Conservation (phyloP, 1,140 invertebrate species). For the Solenopsis invicta region DNA sequence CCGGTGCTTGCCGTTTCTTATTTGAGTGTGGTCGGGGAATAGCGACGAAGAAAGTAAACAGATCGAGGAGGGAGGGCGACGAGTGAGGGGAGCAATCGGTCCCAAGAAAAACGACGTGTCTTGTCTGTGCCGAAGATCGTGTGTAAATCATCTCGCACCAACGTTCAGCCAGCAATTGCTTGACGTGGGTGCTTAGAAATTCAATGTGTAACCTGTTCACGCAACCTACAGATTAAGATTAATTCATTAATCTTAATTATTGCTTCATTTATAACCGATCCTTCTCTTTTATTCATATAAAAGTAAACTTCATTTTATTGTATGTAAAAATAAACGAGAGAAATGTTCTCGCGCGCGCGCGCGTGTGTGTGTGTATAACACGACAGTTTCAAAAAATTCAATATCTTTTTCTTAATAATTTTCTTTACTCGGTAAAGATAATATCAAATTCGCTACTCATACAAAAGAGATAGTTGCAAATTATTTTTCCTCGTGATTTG, state of each 20-base stretch:
- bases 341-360: too few relatives aligned
- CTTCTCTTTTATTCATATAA: background rate
- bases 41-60: conserved; percentile 47
- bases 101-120: conserved; percentile 29
- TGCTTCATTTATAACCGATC: background rate
- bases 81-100: conserved; percentile 33
- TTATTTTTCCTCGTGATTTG: background rate
- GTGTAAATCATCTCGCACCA: conserved; percentile 20
- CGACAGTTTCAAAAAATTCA: background rate
- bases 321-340: background rate
- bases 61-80: conserved; percentile 16
- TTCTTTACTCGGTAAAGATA: background rate
- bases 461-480: background rate
- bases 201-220: conserved; percentile 4
- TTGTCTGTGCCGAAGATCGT: conserved; percentile 40
- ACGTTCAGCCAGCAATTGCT: conserved; percentile 38
- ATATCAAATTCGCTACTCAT: background rate
- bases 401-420: background rate
- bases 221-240: conserved; percentile 12
- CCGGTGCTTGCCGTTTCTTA: conserved; percentile 22
- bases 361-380: background rate
- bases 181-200: conserved; percentile 28
- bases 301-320: too few relatives aligned
- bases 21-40: conserved; percentile 49
- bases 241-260: conserved; percentile 23